These are phyloP conservation scores for Silvanus unidentatus DNA, from an alignment of 2,888 invertebrate species.

Conservation along the genomic window DNA sequence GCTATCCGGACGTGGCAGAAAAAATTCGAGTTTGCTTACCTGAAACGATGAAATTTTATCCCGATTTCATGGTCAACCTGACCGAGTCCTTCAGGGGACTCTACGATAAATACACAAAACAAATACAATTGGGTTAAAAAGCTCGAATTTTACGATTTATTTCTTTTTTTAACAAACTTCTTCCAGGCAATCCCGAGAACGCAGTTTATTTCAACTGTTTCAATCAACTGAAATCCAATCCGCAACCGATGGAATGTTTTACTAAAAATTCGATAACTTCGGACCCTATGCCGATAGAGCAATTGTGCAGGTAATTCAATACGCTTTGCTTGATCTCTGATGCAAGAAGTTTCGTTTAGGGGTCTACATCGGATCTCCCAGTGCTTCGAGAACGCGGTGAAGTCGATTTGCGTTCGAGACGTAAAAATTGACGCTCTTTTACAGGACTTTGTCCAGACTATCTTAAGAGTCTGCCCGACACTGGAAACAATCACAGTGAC, in stretches of 20 bases:
- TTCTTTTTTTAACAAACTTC: too few relatives aligned
- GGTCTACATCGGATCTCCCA: background rate
- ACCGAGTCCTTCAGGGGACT: constrained; percentile 11
- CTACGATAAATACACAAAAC: background rate
- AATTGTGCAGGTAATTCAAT: constrained; percentile 13
- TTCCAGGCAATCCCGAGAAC: background rate
- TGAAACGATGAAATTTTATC: constrained; percentile 14
- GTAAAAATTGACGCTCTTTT: constrained; percentile 9
- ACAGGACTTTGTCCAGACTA: background rate
- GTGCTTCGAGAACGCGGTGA: constrained; percentile 8
- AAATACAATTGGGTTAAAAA: too few relatives aligned
- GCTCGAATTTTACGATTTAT: too few relatives aligned
- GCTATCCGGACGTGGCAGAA: too few relatives aligned
- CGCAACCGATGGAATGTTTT: background rate
- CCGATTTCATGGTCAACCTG: constrained; percentile 12
- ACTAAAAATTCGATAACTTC: background rate
- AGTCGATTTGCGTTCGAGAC: constrained; percentile 11
- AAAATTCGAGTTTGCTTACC: constrained; percentile 11
- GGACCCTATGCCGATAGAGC: constrained; percentile 7
- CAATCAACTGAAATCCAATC: background rate
- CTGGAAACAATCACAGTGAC: too few relatives aligned
- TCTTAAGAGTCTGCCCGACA: too few relatives aligned
- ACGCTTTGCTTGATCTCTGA: too few relatives aligned
- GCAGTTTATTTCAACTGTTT: background rate
- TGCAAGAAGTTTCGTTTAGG: too few relatives aligned